Conservation (phyloP, 2,113 vertebrate genomes). For the Oostethus manadensis region DNA sequence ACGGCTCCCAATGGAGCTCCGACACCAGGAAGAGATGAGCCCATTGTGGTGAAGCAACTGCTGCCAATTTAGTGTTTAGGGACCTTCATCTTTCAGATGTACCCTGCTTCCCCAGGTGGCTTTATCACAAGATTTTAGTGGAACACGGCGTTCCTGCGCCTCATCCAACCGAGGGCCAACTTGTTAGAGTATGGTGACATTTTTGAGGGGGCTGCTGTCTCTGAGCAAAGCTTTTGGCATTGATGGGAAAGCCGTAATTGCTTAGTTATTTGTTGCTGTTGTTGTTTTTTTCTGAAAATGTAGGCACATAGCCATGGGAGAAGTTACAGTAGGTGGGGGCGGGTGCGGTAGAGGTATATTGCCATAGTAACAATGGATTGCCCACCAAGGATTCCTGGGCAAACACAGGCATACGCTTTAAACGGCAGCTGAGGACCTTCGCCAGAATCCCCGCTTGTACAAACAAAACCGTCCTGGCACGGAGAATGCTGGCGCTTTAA, state of each 20-base stretch:
- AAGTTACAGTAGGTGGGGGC: constrained; percentile 23
- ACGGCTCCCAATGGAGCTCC: constrained; percentile 39
- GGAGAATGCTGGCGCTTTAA: constrained; percentile 50
- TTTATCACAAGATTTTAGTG: constrained; percentile 52
- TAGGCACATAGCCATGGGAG: constrained; percentile 46
- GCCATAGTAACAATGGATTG: constrained; percentile 61
- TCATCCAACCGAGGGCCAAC: constrained; percentile 37
- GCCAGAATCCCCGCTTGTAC: constrained; percentile 32
- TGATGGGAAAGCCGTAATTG: constrained; percentile 31
- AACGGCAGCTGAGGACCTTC: constrained; percentile 33
- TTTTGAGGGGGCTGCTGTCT: constrained; percentile 19
- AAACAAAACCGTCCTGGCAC: constrained; percentile 44
- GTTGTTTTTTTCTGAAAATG: constrained; percentile 12
- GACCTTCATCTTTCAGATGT: constrained; percentile 49
- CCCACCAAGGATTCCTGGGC: constrained; percentile 51
- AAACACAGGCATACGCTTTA: constrained; percentile 43
- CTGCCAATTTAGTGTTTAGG: constrained; percentile 50
- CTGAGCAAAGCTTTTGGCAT: constrained; percentile 42
- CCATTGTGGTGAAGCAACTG: constrained; percentile 40
- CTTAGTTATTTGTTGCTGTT: not conserved
- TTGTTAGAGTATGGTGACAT: constrained; percentile 24
- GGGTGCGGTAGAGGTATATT: constrained; percentile 33
- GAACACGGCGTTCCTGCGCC: constrained; percentile 53
- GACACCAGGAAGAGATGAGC: constrained; percentile 44
- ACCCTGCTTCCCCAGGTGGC: constrained; percentile 49